Base-by-base conservation (phyloP, 64 coral and sea anemone species). In the Stichodactyla mertensii region DNA sequence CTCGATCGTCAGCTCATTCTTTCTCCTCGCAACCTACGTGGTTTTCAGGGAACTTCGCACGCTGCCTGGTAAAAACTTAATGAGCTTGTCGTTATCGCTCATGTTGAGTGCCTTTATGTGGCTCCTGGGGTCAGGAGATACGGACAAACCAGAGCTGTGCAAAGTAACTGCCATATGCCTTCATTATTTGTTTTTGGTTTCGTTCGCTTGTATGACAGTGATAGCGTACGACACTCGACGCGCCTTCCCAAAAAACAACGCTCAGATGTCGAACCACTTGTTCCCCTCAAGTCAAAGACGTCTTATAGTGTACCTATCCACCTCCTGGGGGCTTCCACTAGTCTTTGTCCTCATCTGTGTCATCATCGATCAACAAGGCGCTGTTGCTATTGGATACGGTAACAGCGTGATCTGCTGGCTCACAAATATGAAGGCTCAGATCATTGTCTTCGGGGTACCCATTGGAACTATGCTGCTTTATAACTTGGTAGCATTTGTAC, bases 21-120 rank as follows among this genome's bases (percentile, higher is more conserved):
- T 92, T 52, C 79, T 58, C 7, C 52, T 93, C 11, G n/a, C 58
- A 0, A 90, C 84, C 4, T 90, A 91, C 8, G 52, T 86, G 16
- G 61, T 89, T 10, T 85, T 86, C 78, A 52, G 52, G 80, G 93
- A 99, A 23, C 88, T 99, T 14, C 87, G 91, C n/a, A 86, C 28
- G 2, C 54, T 90, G 28, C 97, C 97, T 20, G 97, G 97, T 12
- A 99, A 99, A 53, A 99, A 99, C 57, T 56, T 99, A 58, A 92
- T 99, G 85, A 99, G 85, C 66, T 83, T 99, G 26, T 87, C 85
- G 54, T 12, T 93, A 18, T 87, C 97, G 10, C 97, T 99, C 11
- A 52, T 85, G 5, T 57, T 99, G 6, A 77, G 92, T 8, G 85
- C 95, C 52, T 91, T 99, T 19, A 78, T 93, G 36, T 99, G 91